Conservation (phyloP, 1,140 invertebrate species). For the Phocides pigmalion region DNA sequence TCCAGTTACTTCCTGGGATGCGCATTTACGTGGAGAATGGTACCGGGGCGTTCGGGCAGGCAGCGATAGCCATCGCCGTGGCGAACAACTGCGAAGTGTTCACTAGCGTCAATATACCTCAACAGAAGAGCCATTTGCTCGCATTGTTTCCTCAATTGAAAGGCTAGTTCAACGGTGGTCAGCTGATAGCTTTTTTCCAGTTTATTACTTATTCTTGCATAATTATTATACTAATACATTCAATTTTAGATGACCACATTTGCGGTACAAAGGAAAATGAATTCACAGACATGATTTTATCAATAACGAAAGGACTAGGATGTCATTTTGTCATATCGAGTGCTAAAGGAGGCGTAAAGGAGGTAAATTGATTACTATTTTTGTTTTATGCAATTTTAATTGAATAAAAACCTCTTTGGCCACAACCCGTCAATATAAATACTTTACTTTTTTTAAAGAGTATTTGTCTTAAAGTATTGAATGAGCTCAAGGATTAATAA, state of each 20-base stretch:
- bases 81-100: constrained; percentile 66
- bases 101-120: constrained; percentile 67
- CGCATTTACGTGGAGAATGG: constrained; percentile 73
- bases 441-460: no score
- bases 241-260: constrained; percentile 57
- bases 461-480: no score
- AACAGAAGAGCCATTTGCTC: neutral
- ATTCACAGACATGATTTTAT: constrained; percentile 70
- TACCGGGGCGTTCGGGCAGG: constrained; percentile 88
- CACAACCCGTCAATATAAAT: no score
- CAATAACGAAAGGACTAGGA: constrained; percentile 71
- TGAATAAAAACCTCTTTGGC: no score
- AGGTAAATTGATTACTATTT: no score
- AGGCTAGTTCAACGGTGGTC: neutral
- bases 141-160: constrained; percentile 2
- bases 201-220: neutral
- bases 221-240: neutral
- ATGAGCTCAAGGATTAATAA: no score
- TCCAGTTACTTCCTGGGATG: neutral
- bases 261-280: constrained; percentile 70
- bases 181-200: neutral
- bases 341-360: constrained; percentile 43
- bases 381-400: no score
- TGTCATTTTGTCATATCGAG: constrained; percentile 81
- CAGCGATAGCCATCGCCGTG: constrained; percentile 86